Percentiles rank a stretch among this genome's conserved stretches.
Evolutionary conservation across 2,888 invertebrate genomes (phyloP).

Genomic region (Anodontia alba): DNA sequence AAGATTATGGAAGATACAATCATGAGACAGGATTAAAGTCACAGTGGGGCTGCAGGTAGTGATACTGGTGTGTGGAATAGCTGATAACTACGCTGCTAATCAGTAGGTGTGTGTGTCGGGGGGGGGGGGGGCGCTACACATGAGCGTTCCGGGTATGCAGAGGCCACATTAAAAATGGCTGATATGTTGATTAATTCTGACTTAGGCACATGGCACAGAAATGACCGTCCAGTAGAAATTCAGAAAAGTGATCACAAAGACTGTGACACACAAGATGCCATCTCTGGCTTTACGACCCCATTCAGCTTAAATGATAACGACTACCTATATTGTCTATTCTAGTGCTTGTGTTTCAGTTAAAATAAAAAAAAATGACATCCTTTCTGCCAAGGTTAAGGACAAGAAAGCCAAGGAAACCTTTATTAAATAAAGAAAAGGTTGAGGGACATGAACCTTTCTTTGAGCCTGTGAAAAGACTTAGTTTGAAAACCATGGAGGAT

Average conservation of each 20-base stretch:
- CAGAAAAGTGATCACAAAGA: conserved; percentile 41
- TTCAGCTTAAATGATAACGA: conserved; percentile 43
- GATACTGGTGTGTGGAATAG: conserved; percentile 52
- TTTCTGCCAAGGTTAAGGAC: conserved; percentile 12
- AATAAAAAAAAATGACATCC: conserved; percentile 19
- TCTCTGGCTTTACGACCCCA: conserved; percentile 52
- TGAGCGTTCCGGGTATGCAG: conserved; percentile 37
- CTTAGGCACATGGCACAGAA: conserved; percentile 35
- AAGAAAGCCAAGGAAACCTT: conserved; percentile 28
- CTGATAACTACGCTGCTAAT: conserved; percentile 48
- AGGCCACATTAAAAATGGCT: conserved; percentile 37
- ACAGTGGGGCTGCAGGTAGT: conserved; percentile 42
- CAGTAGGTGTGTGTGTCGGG: no score
- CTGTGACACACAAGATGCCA: conserved; percentile 33
- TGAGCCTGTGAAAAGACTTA: conserved; percentile 34
- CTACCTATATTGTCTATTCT: conserved; percentile 42
- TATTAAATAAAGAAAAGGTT: conserved; percentile 29
- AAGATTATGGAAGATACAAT: conserved; percentile 61
- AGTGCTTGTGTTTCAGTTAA: conserved; percentile 31
- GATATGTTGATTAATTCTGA: conserved; percentile 42
- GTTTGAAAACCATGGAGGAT: conserved; percentile 31
- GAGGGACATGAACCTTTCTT: conserved; percentile 33
- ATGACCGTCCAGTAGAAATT: conserved; percentile 51
- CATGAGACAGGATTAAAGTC: conserved; percentile 42
- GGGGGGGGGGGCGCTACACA: conserved; percentile 35